Conservation (phyloP, 2,797 vertebrate species). For the Catamblyrhynchus diadema region DNA sequence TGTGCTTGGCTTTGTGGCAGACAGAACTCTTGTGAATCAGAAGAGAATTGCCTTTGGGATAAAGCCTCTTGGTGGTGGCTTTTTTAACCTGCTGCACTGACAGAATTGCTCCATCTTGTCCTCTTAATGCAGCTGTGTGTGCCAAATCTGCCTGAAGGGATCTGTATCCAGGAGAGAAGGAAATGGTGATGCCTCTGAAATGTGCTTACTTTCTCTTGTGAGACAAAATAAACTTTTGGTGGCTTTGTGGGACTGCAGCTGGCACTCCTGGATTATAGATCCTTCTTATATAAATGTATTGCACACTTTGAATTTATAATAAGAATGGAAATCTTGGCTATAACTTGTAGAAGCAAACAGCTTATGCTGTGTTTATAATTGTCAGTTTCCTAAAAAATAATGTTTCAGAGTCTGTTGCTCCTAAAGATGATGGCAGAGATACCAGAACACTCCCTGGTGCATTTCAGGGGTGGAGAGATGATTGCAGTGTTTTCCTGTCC, state of each 20-base stretch:
- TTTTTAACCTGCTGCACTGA: not conserved
- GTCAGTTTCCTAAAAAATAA: not conserved
- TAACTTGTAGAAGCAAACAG: not conserved
- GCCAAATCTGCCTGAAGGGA: not conserved
- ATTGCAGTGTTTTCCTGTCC: not conserved
- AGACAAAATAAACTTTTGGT: not conserved
- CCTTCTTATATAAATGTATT: not conserved
- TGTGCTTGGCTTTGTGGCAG: not conserved
- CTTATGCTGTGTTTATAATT: accelerated
- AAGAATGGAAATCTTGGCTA: not conserved
- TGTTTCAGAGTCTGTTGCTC: not conserved
- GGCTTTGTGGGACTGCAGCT: not conserved
- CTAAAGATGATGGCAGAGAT: not conserved
- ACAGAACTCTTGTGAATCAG: not conserved
- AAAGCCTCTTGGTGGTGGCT: not conserved
- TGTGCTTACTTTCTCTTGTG: not conserved
- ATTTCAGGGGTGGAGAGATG: not conserved
- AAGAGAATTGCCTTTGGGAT: not conserved
- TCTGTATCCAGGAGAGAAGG: not conserved
- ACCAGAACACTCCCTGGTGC: not conserved
- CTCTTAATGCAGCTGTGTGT: not conserved
- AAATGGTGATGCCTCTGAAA: not conserved
- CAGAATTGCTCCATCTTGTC: not conserved
- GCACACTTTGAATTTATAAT: accelerated
- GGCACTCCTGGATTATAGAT: not conserved